Base-by-base conservation (phyloP, 2,113 vertebrate species). In the Grallaria varia region DNA sequence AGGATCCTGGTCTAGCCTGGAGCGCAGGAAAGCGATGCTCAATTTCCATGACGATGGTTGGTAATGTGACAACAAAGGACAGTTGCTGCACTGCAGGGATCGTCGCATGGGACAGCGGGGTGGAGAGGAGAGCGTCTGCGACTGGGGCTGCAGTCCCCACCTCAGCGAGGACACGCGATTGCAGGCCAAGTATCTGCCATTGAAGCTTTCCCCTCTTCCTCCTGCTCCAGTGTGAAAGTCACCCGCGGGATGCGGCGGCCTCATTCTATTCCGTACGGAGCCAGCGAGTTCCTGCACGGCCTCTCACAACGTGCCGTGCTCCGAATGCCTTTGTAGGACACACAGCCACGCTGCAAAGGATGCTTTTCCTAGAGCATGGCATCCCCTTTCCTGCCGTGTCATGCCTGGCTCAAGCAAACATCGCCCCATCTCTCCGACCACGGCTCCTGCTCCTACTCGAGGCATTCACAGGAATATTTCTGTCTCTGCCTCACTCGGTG, bases 1-100 rank as follows among this genome's bases (percentile, higher is more conserved):
- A 58, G 35, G 24, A 18, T 73, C 62, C 53, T 0, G 0, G 53
- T 20, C 45, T 18, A 4, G 12, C 22, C n/a, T 4, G 4, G 55
- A 14, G n/a, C 2, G 47, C 37, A 31, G 64, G 82, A 5, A 3
- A 17, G 67, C 2, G 4, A 6, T 50, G 74, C 87, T 89, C 12
- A 7, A 60, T 93, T 79, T 79, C 85, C 75, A 49, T 80, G 88
- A 84, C 11, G 23, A 52, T 84, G 77, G 37, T 39, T 49, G 73
- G 14, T 27, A 8, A 81, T 55, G 92, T 91, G 71, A 71, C 77
- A n/a, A 13, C 52, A 33, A 63, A 89, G 95, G 94, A 76, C 81
- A 18, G 83, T 28, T 12, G 1, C 73, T 75, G 73, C 60, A 12
- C 94, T 68, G 90, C 94, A 11, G 86, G 88, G 75, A 62, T 53